These are phyloP conservation scores for Callithrix jacchus DNA, from an alignment of 2,113 vertebrate species.

Conservation along the genomic window DNA sequence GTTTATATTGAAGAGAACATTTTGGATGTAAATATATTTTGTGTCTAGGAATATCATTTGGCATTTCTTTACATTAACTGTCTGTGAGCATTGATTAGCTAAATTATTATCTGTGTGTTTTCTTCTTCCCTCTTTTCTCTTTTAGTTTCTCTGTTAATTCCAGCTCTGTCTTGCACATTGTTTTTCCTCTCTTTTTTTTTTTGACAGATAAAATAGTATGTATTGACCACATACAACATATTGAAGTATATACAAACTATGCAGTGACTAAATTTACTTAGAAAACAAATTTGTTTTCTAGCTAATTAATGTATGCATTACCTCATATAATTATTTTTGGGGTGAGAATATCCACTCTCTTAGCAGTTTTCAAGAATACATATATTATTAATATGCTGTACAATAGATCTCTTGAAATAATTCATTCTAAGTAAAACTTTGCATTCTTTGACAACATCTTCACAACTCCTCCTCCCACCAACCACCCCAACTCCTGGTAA, in stretches of 20 bases:
- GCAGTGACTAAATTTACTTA: background rate
- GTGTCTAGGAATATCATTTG: background rate
- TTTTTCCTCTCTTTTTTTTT: background rate
- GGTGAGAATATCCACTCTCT: background rate
- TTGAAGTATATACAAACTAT: background rate
- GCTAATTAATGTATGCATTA: background rate
- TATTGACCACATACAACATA: background rate
- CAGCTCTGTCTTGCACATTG: background rate
- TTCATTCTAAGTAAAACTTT: background rate
- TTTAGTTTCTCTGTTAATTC: background rate
- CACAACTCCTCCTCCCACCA: background rate
- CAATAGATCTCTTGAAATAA: background rate
- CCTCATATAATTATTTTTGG: background rate
- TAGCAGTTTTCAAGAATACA: background rate
- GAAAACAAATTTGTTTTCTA: no score
- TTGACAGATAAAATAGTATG: background rate
- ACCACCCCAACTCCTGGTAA: background rate
- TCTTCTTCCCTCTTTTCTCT: background rate
- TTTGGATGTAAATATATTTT: conserved; percentile 16
- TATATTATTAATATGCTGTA: background rate
- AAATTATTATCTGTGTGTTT: background rate
- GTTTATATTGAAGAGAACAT: conserved; percentile 42
- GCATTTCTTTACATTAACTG: background rate
- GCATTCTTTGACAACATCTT: background rate
- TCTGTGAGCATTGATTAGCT: conserved; percentile 29